These are phyloP conservation scores for Hyposmocoma kahamanoa DNA, from an alignment of 1,140 invertebrate species.

Conservation along the genomic window DNA sequence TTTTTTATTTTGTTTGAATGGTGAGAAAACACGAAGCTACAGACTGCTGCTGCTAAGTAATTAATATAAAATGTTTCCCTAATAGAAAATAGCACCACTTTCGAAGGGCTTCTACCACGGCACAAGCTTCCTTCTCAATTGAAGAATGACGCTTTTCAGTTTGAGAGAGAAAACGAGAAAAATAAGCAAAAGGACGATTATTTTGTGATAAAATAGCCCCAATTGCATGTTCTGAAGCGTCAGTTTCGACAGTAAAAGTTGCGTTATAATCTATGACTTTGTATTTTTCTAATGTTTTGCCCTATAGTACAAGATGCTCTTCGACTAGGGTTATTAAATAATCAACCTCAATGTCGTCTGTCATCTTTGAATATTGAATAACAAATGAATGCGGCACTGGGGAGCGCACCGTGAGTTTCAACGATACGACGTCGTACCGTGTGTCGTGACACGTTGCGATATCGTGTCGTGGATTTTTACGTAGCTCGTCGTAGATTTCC, in stretches of 20 bases:
- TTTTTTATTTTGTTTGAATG: slow-evolving; percentile 7
- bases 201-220: slow-evolving; percentile 57
- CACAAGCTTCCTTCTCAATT: slow-evolving; percentile 14
- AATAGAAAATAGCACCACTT: slow-evolving; percentile 17
- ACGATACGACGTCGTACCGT: too few species aligned
- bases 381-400: too few species aligned
- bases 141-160: slow-evolving; percentile 17
- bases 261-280: too few species aligned
- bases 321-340: too few species aligned
- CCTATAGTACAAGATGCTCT: too few species aligned
- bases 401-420: too few species aligned
- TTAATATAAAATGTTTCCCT: not conserved
- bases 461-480: too few species aligned
- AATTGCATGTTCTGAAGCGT: slow-evolving; percentile 44
- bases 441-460: too few species aligned
- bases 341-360: too few species aligned
- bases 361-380: too few species aligned
- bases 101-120: slow-evolving; percentile 10
- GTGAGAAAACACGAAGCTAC: slow-evolving; percentile 5
- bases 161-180: slow-evolving; percentile 14
- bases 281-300: too few species aligned
- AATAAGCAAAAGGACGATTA: slow-evolving; percentile 19
- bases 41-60: slow-evolving; percentile 6
- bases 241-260: slow-evolving; percentile 38
- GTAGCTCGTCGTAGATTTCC: too few species aligned